Evolutionary conservation across 1,140 invertebrate species (phyloP).

Genomic region (Vanessa atalanta): DNA sequence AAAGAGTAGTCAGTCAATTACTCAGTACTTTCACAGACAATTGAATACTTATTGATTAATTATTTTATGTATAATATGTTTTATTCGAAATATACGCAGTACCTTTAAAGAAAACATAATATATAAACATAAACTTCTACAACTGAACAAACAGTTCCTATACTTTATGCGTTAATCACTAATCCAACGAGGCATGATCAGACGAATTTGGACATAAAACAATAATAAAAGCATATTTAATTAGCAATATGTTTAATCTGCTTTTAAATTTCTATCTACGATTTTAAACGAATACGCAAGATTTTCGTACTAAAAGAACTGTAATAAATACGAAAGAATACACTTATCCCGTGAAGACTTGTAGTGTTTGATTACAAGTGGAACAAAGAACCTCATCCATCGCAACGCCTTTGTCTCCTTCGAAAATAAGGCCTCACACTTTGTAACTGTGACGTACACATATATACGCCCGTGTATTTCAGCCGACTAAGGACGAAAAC

Average conservation of each 20-base stretch:
- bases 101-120: no score
- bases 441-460: slow-evolving; percentile 28
- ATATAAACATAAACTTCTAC: no score
- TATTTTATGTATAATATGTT: no score
- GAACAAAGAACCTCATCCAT: slow-evolving; percentile 47
- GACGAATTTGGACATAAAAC: no score
- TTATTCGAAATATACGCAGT: no score
- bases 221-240: no score
- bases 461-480: background rate
- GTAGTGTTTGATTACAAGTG: slow-evolving; percentile 44
- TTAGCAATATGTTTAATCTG: background rate
- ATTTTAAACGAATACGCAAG: background rate
- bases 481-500: background rate
- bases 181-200: no score
- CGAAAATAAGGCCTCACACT: slow-evolving; percentile 39
- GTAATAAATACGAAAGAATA: slow-evolving; percentile 40
- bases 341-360: slow-evolving; percentile 37
- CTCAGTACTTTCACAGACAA: slow-evolving; percentile 11
- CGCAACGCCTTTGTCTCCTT: slow-evolving; percentile 38
- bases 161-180: no score
- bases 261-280: no score
- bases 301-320: background rate
- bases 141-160: no score
- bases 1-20: slow-evolving; percentile 33
- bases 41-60: no score